Base-by-base conservation (phyloP, 2,113 vertebrate genomes). In the Crypturellus undulatus region DNA sequence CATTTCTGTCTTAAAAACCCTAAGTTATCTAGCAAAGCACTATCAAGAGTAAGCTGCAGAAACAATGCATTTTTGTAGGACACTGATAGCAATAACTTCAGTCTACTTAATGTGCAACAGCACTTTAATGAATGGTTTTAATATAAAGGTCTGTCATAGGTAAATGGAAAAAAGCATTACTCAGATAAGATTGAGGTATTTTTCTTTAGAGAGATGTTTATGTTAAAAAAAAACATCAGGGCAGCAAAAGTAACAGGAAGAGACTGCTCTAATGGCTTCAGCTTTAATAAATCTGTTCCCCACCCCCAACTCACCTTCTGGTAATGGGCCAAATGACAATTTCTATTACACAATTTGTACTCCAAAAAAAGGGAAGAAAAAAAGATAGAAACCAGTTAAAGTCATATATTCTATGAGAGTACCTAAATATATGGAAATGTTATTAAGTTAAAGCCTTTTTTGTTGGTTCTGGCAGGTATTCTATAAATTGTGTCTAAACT, bases 311-410 rank as follows among this genome's bases (percentile, higher is more conserved):
- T 56, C 80, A 80, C 86, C 79, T 92, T 88, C 59, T 96, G 68
- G 43, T 56, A 62, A 22, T 9, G 8, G 84, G 92, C 52, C 81
- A 96, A 95, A 83, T 36, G 80, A 94, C 77, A 89, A 68, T 59
- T 96, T 97, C 52, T 92, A 34, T 32, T 62, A 89, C 49, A 84
- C 3, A 4, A 59, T 59, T 91, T 92, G 42, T 40, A 84, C 79
- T 89, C 36, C 25, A 82, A 85, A 73, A 87, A 95, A 56, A 54
- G 20, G 67, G 47, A 13, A 25, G 26, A 26, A 52, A 20, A 71
- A 91, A 70, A 83, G 56, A 60, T 9, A 93, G 93, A 93, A 91
- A 90, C 93, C 76, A 96, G 77, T 93, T 97, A 80, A 94, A 97
- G 82, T 93, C 24, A 80, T 80, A 84, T 92, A 95, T 96, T 93